These are phyloP conservation scores for Myopa testacea DNA, from an alignment of 2,888 invertebrate genomes.

Conservation along the genomic window DNA sequence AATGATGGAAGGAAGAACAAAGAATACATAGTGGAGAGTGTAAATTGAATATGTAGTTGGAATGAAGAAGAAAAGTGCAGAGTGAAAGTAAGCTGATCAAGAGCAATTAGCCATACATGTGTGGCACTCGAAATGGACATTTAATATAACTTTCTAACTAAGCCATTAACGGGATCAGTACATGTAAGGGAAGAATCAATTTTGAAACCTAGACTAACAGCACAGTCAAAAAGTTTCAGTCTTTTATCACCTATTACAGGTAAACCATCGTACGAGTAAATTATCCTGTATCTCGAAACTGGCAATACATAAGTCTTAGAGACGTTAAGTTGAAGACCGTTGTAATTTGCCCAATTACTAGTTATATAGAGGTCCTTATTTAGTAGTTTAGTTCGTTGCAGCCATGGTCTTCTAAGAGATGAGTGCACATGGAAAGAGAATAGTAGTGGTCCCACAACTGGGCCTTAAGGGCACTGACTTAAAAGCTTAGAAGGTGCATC, in stretches of 20 bases:
- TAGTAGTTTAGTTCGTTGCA: too few relatives aligned
- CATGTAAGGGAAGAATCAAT: neutral
- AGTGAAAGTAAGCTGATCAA: too few relatives aligned
- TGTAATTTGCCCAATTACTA: neutral
- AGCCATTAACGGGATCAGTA: neutral
- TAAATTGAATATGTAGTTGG: too few relatives aligned
- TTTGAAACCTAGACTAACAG: neutral
- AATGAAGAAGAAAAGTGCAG: too few relatives aligned
- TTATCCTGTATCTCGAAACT: neutral
- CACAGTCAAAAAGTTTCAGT: neutral
- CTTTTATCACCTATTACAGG: neutral
- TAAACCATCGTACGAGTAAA: neutral
- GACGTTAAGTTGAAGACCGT: slow-evolving; percentile 10
- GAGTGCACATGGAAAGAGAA: slow-evolving; percentile 1
- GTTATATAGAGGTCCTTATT: slow-evolving; percentile 3
- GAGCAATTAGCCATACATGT: too few relatives aligned
- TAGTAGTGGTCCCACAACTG: slow-evolving; percentile 16
- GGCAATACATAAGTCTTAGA: neutral
- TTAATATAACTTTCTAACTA: neutral
- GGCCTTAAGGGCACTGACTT: neutral
- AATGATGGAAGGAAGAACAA: too few relatives aligned
- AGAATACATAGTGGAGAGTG: too few relatives aligned
- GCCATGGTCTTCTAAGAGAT: neutral
- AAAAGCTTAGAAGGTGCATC: neutral
- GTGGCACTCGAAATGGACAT: too few relatives aligned